These are phyloP conservation scores for Barnardius zonarius DNA, from an alignment of 2,113 vertebrate genomes.

Conservation along the genomic window DNA sequence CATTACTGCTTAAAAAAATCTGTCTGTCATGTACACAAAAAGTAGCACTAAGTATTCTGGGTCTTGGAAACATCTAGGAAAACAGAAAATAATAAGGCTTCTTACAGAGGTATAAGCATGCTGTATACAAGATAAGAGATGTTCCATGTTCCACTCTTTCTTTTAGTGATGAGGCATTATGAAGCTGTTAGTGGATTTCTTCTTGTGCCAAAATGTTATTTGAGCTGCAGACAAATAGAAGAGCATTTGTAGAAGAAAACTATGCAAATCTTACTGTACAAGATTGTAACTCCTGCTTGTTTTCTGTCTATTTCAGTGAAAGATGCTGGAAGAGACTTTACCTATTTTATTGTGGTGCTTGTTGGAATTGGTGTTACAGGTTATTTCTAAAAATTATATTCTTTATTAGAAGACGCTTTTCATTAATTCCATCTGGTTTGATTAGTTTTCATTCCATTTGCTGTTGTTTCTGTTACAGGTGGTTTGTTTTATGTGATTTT, in stretches of 20 bases:
- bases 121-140: not conserved
- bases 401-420: not conserved
- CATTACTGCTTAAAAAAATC: not conserved
- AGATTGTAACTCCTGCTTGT: not conserved
- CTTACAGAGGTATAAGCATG: not conserved
- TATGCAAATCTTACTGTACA: not conserved
- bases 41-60: not conserved
- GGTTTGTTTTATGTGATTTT: conserved; percentile 91
- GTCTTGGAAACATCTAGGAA: not conserved
- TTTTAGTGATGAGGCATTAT: not conserved
- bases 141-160: not conserved
- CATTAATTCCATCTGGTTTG: not conserved
- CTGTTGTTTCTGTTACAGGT: conserved; percentile 76
- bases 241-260: not conserved
- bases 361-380: conserved; percentile 90
- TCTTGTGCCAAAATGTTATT: not conserved
- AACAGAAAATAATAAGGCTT: not conserved
- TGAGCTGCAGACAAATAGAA: not conserved
- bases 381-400: conserved; percentile 56
- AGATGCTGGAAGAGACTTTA: conserved; percentile 89
- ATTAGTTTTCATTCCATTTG: not conserved
- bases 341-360: conserved; percentile 89
- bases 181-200: not conserved
- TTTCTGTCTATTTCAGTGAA: conserved; percentile 81
- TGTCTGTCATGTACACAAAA: not conserved